phyloP scores from a whole-genome alignment of 2,797 vertebrate genomes.

The Malacoctenus gilli region DNA sequence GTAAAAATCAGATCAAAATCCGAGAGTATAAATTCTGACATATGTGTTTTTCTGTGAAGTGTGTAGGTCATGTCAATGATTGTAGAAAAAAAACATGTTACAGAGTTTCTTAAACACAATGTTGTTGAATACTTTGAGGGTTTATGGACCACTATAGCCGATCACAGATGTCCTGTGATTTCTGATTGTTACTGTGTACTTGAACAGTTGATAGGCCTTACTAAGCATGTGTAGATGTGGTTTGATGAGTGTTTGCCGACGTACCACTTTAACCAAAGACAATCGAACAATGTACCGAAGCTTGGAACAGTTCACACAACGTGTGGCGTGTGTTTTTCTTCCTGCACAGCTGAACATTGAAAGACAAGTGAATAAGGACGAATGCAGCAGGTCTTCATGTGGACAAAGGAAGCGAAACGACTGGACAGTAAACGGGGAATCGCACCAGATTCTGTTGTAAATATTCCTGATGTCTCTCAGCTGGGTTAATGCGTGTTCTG shows the following conservation, averaged over 20 bases:
- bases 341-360: slow-evolving; percentile 23
- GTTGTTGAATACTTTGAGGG: slow-evolving; percentile 32
- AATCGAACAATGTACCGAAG: slow-evolving; percentile 40
- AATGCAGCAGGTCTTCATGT: slow-evolving; percentile 7
- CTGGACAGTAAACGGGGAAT: slow-evolving; percentile 28
- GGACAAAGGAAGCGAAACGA: slow-evolving; percentile 20
- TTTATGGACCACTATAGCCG: slow-evolving; percentile 21
- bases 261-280: slow-evolving; percentile 69
- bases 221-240: slow-evolving; percentile 31
- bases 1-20: slow-evolving; percentile 33
- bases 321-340: slow-evolving; percentile 30
- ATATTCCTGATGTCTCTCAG: slow-evolving; percentile 28
- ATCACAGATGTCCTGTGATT: slow-evolving; percentile 35
- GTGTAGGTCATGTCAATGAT: slow-evolving; percentile 23
- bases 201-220: slow-evolving; percentile 66
- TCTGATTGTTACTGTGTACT: slow-evolving; percentile 51
- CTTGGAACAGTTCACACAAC: slow-evolving; percentile 8
- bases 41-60: slow-evolving; percentile 39
- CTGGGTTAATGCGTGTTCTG: slow-evolving; percentile 27
- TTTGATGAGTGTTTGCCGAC: slow-evolving; percentile 51
- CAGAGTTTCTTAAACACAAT: slow-evolving; percentile 28
- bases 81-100: slow-evolving; percentile 28
- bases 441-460: slow-evolving; percentile 40
- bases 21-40: slow-evolving; percentile 31
- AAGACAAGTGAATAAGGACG: slow-evolving; percentile 38